Conservation (phyloP, 2,888 invertebrate species). For the Microdon myrmicae region DNA sequence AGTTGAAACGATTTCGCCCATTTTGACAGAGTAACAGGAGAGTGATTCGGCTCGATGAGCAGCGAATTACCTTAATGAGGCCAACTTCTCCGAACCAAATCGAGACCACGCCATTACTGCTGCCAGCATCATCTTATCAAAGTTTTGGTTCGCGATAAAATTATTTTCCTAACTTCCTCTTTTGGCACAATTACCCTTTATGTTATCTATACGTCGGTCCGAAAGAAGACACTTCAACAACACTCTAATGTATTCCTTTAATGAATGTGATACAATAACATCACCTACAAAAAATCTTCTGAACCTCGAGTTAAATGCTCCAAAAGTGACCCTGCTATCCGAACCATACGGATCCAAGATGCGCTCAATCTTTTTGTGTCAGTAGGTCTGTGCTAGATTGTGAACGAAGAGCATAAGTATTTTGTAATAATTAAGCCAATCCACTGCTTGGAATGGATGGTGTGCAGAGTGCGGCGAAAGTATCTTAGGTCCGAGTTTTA, state of each 20-base stretch:
- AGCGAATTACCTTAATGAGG: conserved; percentile 26
- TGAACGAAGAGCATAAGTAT: conserved; percentile 19
- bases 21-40: too few relatives aligned
- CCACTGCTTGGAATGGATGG: conserved; percentile 4
- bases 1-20: too few relatives aligned
- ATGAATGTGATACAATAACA: too few relatives aligned
- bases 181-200: conserved; percentile 10
- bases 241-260: too few relatives aligned
- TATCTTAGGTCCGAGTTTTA: conserved; percentile 5
- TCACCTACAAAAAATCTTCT: too few relatives aligned
- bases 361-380: conserved; percentile 17
- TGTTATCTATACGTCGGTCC: too few relatives aligned
- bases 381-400: conserved; percentile 18
- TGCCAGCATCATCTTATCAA: background rate
- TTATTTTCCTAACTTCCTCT: conserved; percentile 3
- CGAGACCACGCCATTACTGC: conserved; percentile 17
- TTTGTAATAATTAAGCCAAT: conserved; percentile 30
- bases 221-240: too few relatives aligned
- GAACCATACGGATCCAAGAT: too few relatives aligned
- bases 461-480: background rate
- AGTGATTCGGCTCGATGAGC: conserved; percentile 10
- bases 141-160: conserved; percentile 22
- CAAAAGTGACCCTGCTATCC: too few relatives aligned
- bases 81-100: conserved; percentile 31
- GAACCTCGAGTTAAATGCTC: too few relatives aligned